phyloP scores from a whole-genome alignment of 2,797 vertebrate genomes.

The Enteromius radiatus region DNA sequence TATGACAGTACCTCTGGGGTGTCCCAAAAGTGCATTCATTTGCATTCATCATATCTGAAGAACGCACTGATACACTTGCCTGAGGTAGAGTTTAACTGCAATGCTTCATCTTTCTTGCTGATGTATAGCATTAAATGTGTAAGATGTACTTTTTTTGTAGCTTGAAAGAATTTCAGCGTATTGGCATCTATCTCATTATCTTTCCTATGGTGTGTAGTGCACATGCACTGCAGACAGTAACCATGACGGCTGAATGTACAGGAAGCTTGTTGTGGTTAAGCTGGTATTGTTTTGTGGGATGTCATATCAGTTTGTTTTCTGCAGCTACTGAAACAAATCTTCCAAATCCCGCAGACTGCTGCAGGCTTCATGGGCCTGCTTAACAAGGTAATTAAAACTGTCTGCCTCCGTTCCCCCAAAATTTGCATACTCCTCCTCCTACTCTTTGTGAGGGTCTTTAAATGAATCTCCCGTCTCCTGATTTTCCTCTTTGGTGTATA shows the following conservation, averaged over 20 bases:
- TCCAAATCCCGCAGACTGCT: conserved; percentile 75
- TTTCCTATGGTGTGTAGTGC: conserved; percentile 66
- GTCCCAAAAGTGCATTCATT: conserved; percentile 10
- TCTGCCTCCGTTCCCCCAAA: conserved; percentile 69
- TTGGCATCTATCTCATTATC: conserved; percentile 1
- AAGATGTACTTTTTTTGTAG: background rate
- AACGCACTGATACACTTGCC: background rate
- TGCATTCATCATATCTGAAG: conserved; percentile 20
- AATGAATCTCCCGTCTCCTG: conserved; percentile 30
- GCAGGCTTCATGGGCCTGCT: conserved; percentile 70
- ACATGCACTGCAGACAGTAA: conserved; percentile 71
- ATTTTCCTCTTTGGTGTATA: conserved; percentile 11
- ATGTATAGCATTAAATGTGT: background rate
- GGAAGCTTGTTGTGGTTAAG: conserved; percentile 69
- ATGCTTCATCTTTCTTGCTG: background rate
- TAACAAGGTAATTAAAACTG: conserved; percentile 82
- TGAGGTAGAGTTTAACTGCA: background rate
- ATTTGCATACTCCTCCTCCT: conserved; percentile 67
- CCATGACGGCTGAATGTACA: conserved; percentile 54
- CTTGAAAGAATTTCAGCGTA: background rate
- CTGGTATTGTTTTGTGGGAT: conserved; percentile 78
- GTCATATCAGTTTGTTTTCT: conserved; percentile 78
- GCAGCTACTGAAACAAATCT: conserved; percentile 80
- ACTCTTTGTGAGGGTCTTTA: background rate
- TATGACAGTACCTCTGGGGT: conserved; percentile 22